Evolutionary conservation across 2,888 invertebrate species (phyloP).

Genomic region (Rhabditoides inermis): DNA sequence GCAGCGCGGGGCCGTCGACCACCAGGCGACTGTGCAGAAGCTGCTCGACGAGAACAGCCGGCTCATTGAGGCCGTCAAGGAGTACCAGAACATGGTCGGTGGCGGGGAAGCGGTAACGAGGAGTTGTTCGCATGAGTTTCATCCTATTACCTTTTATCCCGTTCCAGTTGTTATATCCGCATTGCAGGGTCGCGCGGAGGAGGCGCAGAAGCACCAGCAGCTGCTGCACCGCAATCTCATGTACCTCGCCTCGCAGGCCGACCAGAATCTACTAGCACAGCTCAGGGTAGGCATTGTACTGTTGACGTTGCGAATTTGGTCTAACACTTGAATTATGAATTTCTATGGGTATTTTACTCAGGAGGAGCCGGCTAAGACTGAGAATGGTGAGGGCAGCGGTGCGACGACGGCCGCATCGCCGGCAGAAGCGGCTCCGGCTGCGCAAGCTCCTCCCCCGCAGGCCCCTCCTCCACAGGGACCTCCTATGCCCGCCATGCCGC

Average conservation of each 20-base stretch:
- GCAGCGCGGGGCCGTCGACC: constrained; percentile 16
- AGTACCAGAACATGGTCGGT: constrained; percentile 68
- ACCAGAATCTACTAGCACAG: constrained; percentile 54
- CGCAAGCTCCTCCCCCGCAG: no score
- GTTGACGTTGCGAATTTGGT: no score
- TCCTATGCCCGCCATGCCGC: no score
- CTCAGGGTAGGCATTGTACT: no score
- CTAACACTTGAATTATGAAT: no score
- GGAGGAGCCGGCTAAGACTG: no score
- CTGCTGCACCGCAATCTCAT: constrained; percentile 87
- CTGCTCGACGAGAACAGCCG: constrained; percentile 92
- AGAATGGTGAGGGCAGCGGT: no score
- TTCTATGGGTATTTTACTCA: no score
- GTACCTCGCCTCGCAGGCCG: constrained; percentile 89
- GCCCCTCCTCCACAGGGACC: no score
- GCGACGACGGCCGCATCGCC: no score
- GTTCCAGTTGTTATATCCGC: neutral
- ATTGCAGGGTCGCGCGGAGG: constrained; percentile 25
- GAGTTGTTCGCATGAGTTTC: neutral
- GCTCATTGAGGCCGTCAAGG: constrained; percentile 89
- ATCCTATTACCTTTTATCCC: neutral
- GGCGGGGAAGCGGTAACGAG: no score
- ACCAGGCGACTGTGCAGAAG: constrained; percentile 32
- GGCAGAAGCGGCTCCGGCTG: no score
- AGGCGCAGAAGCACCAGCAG: constrained; percentile 67